Percentiles rank a stretch among this genome's conserved stretches.
phyloP scores from a whole-genome alignment of 92 coral and sea anemone genomes.

The Umimayanthus kanabou region DNA sequence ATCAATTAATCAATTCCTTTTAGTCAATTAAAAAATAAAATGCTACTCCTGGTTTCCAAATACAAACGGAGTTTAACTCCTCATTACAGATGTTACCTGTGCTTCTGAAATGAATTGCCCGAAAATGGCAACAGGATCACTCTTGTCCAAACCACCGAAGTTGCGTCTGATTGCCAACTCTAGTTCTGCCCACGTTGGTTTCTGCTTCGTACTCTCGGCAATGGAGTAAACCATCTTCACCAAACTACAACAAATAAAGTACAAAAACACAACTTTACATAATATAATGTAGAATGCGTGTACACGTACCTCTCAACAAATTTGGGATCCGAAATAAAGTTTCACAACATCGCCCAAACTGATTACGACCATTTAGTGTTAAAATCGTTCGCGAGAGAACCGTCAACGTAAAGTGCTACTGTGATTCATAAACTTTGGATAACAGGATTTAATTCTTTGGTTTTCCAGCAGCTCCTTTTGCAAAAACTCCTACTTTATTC shows the following conservation, averaged over 20 bases:
- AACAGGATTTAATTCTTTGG: no score
- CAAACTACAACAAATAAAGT: neutral
- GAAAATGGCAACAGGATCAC: conserved; percentile 37
- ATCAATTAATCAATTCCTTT: neutral
- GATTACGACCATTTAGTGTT: no score
- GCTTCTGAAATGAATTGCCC: conserved; percentile 1
- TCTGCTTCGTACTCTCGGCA: conserved; percentile 23
- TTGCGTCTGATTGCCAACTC: conserved; percentile 45
- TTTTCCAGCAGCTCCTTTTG: no score
- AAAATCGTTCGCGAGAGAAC: no score
- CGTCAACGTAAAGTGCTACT: no score
- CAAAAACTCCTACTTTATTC: no score
- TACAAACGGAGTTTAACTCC: neutral
- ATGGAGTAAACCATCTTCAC: conserved; percentile 52
- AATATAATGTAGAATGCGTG: neutral
- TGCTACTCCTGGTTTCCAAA: neutral
- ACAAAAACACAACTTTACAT: neutral
- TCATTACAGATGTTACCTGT: neutral
- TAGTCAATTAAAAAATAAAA: no score
- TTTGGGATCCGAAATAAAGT: no score
- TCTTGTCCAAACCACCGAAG: conserved; percentile 51
- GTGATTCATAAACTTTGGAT: no score
- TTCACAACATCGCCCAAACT: no score
- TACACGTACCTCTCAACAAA: no score
- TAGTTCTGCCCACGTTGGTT: conserved; percentile 26